Evolutionary conservation across 2,113 vertebrate species (phyloP).

Genomic region (Canis aureus): DNA sequence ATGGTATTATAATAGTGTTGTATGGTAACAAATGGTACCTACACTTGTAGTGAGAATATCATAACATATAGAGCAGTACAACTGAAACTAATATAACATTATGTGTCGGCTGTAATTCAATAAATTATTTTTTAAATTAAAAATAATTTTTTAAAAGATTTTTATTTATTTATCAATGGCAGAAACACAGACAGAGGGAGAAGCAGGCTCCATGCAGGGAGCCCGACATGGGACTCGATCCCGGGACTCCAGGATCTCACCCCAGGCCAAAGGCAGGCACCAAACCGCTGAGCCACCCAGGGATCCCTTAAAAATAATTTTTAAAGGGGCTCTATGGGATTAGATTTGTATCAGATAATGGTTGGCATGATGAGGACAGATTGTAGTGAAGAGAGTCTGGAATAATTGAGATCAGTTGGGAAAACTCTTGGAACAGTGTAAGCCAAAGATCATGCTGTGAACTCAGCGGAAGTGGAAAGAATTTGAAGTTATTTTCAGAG

Average conservation of each 20-base stretch:
- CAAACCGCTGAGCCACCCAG: no score
- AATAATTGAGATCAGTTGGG: not conserved
- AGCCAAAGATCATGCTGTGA: not conserved
- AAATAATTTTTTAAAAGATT: not conserved
- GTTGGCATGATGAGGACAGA: not conserved
- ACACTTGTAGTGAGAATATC: not conserved
- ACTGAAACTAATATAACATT: not conserved
- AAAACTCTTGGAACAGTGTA: not conserved
- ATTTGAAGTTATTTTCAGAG: conserved; percentile 2
- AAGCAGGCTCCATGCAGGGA: no score
- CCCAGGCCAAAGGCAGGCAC: no score
- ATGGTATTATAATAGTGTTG: not conserved
- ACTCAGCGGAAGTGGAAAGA: not conserved
- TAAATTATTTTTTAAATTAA: not conserved
- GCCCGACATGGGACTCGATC: no score
- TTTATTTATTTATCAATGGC: no score
- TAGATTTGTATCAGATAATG: not conserved
- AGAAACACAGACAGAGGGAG: no score
- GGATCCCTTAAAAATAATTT: not conserved
- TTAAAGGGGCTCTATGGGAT: not conserved
- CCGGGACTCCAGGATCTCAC: no score
- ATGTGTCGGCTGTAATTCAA: not conserved
- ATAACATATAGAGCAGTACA: not conserved
- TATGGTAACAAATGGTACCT: not conserved
- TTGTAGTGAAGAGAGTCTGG: not conserved